Evolutionary conservation across 2,888 invertebrate genomes (phyloP), one percentile per base, ranked within the genome.

Genomic region (Ophion ventricosus): DNA sequence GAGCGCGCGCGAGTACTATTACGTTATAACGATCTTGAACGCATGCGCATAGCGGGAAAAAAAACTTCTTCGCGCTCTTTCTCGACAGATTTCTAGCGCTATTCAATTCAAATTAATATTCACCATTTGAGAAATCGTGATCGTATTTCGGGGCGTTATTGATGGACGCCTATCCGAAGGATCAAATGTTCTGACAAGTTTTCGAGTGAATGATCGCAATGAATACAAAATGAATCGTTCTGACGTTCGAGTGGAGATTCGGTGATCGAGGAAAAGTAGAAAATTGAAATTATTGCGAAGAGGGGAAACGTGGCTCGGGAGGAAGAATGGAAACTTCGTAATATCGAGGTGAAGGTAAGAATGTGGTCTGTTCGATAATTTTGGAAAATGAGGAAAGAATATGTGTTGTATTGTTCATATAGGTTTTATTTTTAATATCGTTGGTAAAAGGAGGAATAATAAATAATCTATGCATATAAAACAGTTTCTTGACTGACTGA

Each of bases 261-360:
- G 64, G 76, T 74, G 67, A 77, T 80, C 73, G 54, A 25, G 54
- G n/a, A 25, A 61, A 43, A 64, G 40, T 17, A 25, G 43, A n/a
- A 43, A n/a, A 69, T 69, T 40, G 14, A 3, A 11, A 56, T 11
- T 5, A n/a, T 64, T 29, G 25, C 4, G n/a, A 70, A 69, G 25
- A 49, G 77, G 63, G 25, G 25, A 25, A 25, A 23, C 20, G 57
- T 23, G 23, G 84, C 64, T 35, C 43, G 23, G 63, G 29, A 20
- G 56, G 4, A 54, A 77, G 11, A 56, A 83, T 83, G 83, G 74
- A 77, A 35, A 84, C 57, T 80, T 84, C 69, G 80, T 80, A 69
- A 80, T 70, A 69, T 26, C 74, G 63, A 57, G 80, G 69, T 57
- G 59, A 69, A 74, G 80, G 83, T 84, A 76, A 69, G 74, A 63